Base-by-base conservation (phyloP, 2,888 invertebrate species). In the Philaethria dido region DNA sequence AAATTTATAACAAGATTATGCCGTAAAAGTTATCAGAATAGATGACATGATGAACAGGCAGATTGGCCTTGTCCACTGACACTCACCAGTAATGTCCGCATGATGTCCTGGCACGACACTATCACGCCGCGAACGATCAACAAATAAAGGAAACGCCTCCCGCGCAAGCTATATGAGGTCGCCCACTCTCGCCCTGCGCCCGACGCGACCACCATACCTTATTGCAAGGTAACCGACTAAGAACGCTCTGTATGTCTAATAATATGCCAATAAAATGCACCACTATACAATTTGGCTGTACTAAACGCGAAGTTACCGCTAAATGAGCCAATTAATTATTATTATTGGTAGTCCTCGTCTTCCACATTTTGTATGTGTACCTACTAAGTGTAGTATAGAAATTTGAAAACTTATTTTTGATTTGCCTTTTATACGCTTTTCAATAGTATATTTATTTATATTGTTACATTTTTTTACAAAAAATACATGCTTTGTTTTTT, bases 91-190 rank as follows among this genome's bases (percentile, higher is more conserved):
- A 91, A 80, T 74, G 84, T 84, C 81, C 87, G 87, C 92, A 92
- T 92, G 88, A 82, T 89, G 88, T 85, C 83, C 86, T 81, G 80
- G 82, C 80, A 90, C 92, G 91, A 86, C 92, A 89, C 91, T 81
- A 81, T 79, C 87, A 87, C 88, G 83, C 82, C 79, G 81, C 85
- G 86, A 79, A 87, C 90, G 78, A 90, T 83, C 80, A 87, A 88
- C 92, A 92, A 92, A 92, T 92, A 92, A 92, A 92, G 89, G 89
- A 87, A 85, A 81, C 80, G 77, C 81, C 86, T 85, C 88, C 86
- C 83, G 88, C 90, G 84, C 90, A 76, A 78, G 86, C 89, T 92
- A 86, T 92, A 89, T 85, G 92, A 90, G 89, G 88, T 86, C 89
- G 91, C 91, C 91, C 91, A 87, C 92, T 92, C 92, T 89, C 87